Conservation (phyloP, 2,797 vertebrate genomes). For the Numenius phaeopus region DNA sequence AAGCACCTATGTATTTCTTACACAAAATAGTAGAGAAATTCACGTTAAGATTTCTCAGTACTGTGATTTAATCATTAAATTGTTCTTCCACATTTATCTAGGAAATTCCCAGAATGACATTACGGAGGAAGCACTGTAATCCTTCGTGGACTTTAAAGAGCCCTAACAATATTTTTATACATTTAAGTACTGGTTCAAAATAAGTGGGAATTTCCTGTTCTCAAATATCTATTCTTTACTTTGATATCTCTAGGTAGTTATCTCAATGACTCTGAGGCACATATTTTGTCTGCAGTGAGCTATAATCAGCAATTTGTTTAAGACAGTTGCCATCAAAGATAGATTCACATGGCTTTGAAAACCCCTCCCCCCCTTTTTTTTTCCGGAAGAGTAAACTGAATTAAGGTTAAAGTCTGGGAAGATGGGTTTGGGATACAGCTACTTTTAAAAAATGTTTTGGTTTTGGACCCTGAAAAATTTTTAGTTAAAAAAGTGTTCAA, state of each 20-base stretch:
- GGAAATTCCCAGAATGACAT: not conserved
- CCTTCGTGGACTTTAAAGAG: not conserved
- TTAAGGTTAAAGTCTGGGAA: not conserved
- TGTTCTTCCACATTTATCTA: not conserved
- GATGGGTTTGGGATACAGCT: not conserved
- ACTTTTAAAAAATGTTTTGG: not conserved
- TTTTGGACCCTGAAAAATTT: not conserved
- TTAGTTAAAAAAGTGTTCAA: not conserved
- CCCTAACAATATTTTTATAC: not conserved
- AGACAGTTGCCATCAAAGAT: not conserved
- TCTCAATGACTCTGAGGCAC: not conserved
- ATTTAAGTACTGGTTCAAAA: not conserved
- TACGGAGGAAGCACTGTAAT: not conserved
- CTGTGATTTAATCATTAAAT: not conserved
- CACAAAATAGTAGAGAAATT: not conserved
- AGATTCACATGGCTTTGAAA: not conserved
- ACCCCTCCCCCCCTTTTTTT: fast-evolving
- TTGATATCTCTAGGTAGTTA: not conserved
- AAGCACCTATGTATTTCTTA: not conserved
- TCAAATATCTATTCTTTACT: not conserved
- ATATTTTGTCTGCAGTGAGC: not conserved
- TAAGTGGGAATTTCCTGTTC: not conserved
- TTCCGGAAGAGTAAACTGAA: not conserved
- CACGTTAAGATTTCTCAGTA: not conserved
- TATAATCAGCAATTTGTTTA: not conserved